Base-by-base conservation (phyloP, 2,888 invertebrate species). In the Platycheirus rosarum region DNA sequence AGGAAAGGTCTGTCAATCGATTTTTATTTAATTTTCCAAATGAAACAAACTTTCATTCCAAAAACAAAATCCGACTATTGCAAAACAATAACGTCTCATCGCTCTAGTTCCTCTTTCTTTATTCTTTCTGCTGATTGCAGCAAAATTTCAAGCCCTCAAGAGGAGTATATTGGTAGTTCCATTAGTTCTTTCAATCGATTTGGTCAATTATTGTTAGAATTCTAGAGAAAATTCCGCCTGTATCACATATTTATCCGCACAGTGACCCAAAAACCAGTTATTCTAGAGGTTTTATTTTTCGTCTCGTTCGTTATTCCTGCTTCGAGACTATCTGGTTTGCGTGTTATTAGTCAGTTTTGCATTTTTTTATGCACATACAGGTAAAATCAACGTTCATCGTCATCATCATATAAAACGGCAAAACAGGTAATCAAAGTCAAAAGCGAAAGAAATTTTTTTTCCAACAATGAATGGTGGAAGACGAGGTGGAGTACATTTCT, bases 261-360 rank as follows among this genome's bases (percentile, higher is more conserved):
- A 82, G 77, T 82, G 82, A 82, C 82, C 82, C 71, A 82, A 63
- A 82, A 82, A 82, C 82, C 77, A 82, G 82, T 82, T 82, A 76
- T 76, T 80, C 68, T 68, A 42, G 71, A 82, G 77, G 70, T 77
- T 71, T 76, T 68, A 49, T 13, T 29, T 66, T 20, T 32, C 40
- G 20, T 20, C 7, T 42, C 6, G 26, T 42, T 44, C 26, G 26
- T 29, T 14, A 44, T 60, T 60, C 40, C 57, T 57, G 57, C 57
- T 57, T 40, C 57, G 44, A 51, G 57, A 60, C 35, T 16, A 74
- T 74, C 42, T 42, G 66, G 75, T 76, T 80, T 70, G 65, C 70
- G 75, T 80, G n/a, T 18, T n/a, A n/a, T n/a, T n/a, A n/a, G n/a
- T 40, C 9, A 1, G 3, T 44, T 44, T 60, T 8, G 42, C 42